These are phyloP conservation scores for Ibidorhyncha struthersii DNA, from an alignment of 2,113 vertebrate species.

Conservation along the genomic window DNA sequence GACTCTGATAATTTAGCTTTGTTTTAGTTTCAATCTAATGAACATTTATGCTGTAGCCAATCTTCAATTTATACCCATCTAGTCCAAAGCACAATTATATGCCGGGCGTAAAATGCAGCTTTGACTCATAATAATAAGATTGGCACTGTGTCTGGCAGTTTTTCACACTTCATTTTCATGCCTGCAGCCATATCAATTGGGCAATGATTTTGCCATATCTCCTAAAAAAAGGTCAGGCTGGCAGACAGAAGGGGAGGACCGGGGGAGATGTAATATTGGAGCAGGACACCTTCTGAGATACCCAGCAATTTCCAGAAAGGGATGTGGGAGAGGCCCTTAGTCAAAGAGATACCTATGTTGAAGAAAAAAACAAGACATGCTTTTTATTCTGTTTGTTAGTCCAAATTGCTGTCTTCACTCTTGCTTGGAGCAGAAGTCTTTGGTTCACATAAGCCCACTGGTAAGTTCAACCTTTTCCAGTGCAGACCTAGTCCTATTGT, in stretches of 20 bases:
- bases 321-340: background rate
- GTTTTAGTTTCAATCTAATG: conserved; percentile 62
- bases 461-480: background rate
- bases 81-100: conserved; percentile 47
- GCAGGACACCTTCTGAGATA: background rate
- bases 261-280: background rate
- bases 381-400: background rate
- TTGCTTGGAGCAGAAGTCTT: background rate
- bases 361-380: background rate
- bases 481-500: background rate
- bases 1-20: conserved; percentile 54
- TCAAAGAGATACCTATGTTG: background rate
- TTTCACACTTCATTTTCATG: conserved; percentile 20
- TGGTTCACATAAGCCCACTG: background rate
- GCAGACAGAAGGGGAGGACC: background rate
- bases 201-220: background rate
- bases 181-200: background rate
- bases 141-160: conserved; percentile 42
- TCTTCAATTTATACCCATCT: conserved; percentile 54
- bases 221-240: background rate
- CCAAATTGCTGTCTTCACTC: background rate
- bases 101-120: conserved; percentile 13
- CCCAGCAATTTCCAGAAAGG: background rate
- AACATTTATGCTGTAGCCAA: conserved; percentile 52
- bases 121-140: conserved; percentile 59